phyloP scores from a whole-genome alignment of 2,113 vertebrate genomes.

The Etia nguti region DNA sequence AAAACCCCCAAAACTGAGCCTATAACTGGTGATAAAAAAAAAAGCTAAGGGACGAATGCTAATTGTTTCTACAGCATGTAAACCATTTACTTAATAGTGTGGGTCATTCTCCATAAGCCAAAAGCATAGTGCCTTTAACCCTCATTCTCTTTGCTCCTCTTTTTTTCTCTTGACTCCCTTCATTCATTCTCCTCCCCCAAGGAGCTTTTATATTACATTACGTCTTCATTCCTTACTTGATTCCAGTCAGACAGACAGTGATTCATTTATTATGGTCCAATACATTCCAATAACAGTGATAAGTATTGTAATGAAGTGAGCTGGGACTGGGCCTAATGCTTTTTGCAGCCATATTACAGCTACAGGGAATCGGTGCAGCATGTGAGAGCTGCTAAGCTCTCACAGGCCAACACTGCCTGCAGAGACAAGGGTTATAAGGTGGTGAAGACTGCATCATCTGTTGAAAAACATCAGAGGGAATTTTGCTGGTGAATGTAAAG shows the following conservation, averaged over 20 bases:
- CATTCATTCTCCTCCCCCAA: background rate
- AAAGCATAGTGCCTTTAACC: background rate
- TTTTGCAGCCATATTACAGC: slow-evolving; percentile 33
- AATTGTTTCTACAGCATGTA: background rate
- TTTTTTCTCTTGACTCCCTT: background rate
- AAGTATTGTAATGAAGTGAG: slow-evolving; percentile 24
- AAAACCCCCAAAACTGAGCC: background rate
- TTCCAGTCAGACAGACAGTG: slow-evolving; percentile 23
- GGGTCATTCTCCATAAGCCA: background rate
- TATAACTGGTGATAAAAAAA: background rate
- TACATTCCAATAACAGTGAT: slow-evolving; percentile 40
- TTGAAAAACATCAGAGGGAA: slow-evolving; percentile 8
- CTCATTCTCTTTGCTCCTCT: background rate
- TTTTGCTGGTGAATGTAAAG: slow-evolving; percentile 1
- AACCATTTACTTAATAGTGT: background rate
- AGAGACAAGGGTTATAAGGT: slow-evolving; percentile 6
- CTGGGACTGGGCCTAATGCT: slow-evolving; percentile 23
- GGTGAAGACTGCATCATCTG: slow-evolving; percentile 2
- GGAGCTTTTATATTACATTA: slow-evolving; percentile 7
- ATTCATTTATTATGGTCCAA: slow-evolving; percentile 25
- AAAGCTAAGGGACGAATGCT: background rate
- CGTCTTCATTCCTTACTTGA: slow-evolving; percentile 10
- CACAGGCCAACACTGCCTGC: background rate
- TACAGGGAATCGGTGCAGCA: background rate
- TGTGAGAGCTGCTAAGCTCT: background rate